Base-by-base conservation (phyloP, 2,113 vertebrate genomes). In the Eclectus roratus region DNA sequence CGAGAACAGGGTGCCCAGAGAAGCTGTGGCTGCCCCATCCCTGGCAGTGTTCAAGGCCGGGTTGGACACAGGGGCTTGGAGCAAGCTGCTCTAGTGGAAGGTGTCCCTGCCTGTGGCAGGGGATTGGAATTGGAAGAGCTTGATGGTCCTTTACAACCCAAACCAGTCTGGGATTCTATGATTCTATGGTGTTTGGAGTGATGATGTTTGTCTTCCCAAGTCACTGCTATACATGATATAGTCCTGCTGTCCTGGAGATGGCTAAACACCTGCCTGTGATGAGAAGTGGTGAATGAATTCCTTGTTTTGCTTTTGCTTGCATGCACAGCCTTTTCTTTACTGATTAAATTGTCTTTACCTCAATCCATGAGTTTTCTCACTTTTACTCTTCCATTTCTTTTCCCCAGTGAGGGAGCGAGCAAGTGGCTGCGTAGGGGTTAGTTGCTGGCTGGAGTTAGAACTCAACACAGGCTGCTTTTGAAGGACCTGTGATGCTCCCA, bases 171-270 rank as follows among this genome's bases (percentile, higher is more conserved):
- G 49, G 28, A 39, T 65, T 73, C 69, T 65, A 6, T 4, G 13
- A 8, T 58, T 58, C 33, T 58, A 5, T 58, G 56, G 4, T 15
- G n/a, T 58, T 35, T n/a, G 56, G n/a, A 58, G 21, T 15, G 56
- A 23, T n/a, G 55, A n/a, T 24, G 9, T 58, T 58, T 23, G 14
- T 55, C 31, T 65, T 65, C 28, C 21, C 17, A 65, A 53, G 21
- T 10, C 7, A 44, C 31, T 5, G 2, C 27, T 25, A 20, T 1
- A 2, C 2, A 1, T 56, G 52, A 43, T 29, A 19, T 19, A 84
- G 55, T 17, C 39, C 27, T 13, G 28, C 21, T 74, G 5, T 55
- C 27, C 60, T 74, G n/a, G 41, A 23, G 49, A 47, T 17, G n/a
- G n/a, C 41, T 46, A 10, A 55, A 25, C 49, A 7, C n/a, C n/a